Conservation (phyloP, 2,113 vertebrate genomes). For the Cettia cetti region DNA sequence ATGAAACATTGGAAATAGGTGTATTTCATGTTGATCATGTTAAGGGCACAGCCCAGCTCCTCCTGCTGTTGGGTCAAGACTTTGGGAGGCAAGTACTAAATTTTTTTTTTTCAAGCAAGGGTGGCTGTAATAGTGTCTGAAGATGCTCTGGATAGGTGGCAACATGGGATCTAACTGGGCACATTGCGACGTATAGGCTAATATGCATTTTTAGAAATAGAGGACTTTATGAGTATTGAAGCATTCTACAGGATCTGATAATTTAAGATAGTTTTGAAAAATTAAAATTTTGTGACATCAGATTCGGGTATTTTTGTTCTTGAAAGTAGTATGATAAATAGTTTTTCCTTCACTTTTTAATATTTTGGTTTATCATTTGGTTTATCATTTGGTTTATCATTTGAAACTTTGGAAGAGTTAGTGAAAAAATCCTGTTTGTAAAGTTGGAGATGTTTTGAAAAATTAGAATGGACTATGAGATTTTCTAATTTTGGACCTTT, state of each 20-base stretch:
- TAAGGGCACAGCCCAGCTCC: neutral
- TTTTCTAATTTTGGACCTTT: neutral
- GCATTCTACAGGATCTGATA: neutral
- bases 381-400: neutral
- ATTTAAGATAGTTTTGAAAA: neutral
- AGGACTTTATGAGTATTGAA: neutral
- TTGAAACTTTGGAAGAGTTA: neutral
- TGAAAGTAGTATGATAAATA: neutral
- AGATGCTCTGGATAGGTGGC: neutral
- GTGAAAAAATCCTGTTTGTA: neutral
- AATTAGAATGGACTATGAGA: neutral
- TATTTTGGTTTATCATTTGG: neutral
- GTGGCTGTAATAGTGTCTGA: neutral
- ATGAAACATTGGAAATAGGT: neutral
- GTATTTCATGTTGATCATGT: neutral
- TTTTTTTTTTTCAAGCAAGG: neutral
- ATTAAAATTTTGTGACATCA: neutral
- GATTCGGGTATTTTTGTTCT: neutral
- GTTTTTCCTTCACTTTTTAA: neutral
- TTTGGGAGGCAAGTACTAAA: neutral
- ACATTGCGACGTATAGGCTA: neutral
- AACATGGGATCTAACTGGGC: neutral
- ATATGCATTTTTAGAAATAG: neutral
- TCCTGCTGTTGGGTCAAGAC: neutral
- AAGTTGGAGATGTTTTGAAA: neutral